Conservation (phyloP, 2,797 vertebrate species). For the Alcedo quadribrachys region DNA sequence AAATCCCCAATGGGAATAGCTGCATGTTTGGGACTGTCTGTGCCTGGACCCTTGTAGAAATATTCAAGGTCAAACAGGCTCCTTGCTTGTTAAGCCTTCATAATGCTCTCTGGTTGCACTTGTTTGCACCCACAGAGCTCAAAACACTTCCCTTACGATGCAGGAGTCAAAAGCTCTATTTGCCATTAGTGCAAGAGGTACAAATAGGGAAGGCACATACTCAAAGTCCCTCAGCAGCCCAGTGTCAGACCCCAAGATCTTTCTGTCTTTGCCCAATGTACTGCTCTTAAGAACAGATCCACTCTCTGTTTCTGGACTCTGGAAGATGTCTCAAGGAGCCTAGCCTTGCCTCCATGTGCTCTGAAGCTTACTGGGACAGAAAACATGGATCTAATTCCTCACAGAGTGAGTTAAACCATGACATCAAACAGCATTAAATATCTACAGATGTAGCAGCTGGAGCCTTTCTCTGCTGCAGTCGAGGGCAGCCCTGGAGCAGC, state of each 20-base stretch:
- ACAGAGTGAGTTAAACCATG: background rate
- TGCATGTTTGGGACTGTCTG: background rate
- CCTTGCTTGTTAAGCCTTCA: background rate
- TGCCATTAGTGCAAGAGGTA: background rate
- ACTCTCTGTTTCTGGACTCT: fast-evolving
- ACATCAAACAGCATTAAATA: background rate
- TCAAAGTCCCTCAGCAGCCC: background rate
- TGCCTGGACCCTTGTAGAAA: background rate
- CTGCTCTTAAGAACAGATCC: background rate
- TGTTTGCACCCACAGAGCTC: background rate
- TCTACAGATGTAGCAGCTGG: background rate
- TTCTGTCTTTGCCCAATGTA: background rate
- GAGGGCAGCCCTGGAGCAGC: background rate
- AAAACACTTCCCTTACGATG: fast-evolving
- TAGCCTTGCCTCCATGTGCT: background rate
- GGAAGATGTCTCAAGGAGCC: background rate
- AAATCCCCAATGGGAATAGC: background rate
- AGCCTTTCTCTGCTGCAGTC: background rate
- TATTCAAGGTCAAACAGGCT: background rate
- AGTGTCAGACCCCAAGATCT: background rate
- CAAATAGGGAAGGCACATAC: background rate
- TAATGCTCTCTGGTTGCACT: fast-evolving
- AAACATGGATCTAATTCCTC: background rate
- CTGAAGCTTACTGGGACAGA: background rate
- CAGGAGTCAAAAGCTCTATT: background rate